Base-by-base conservation (phyloP, 2,888 invertebrate species). In the Lamproptera curius region DNA sequence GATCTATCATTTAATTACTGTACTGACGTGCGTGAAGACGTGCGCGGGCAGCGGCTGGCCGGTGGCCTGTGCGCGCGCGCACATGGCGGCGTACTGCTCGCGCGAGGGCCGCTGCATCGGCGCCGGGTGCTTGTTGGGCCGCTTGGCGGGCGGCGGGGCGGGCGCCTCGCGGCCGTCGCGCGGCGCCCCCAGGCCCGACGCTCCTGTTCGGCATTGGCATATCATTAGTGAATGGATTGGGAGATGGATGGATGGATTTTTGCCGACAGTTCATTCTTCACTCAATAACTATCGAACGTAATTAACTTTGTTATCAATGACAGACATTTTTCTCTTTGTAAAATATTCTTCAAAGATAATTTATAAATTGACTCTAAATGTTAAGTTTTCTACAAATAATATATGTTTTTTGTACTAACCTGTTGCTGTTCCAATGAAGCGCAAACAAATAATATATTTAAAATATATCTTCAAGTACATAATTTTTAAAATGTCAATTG, bases 61-160 rank as follows among this genome's bases (percentile, higher is more conserved):
- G 50, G 92, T 91, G 70, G 91, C 91, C 72, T 89, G 88, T 54
- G 90, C 90, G 68, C 90, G 89, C 61, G 91, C 92, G 65, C 92
- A 91, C 90, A 92, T 91, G 60, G 92, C 91, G 59, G 92, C 92
- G 86, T 91, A 92, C 78, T 92, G 92, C 73, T 92, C 92, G 63
- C 91, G 90, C 67, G 90, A 90, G 56, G 91, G 91, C 69, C 92
- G 90, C 84, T 91, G 91, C 75, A 92, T 90, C 62, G 91, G 91
- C 87, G 91, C 90, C 44, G 92, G 91, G 84, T 93, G 93, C 87
- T 93, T 93, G 81, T 91, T 92, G 63, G 94, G 92, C 61, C 96
- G 91, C 88, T 97, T 97, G 59, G 94, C 89, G 38, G 94, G 92
- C 58, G 96, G 94, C 47, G 89, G 89, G 55, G 75, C 86, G 50